Conservation (phyloP, 2,113 vertebrate species). For the Zeus faber region DNA sequence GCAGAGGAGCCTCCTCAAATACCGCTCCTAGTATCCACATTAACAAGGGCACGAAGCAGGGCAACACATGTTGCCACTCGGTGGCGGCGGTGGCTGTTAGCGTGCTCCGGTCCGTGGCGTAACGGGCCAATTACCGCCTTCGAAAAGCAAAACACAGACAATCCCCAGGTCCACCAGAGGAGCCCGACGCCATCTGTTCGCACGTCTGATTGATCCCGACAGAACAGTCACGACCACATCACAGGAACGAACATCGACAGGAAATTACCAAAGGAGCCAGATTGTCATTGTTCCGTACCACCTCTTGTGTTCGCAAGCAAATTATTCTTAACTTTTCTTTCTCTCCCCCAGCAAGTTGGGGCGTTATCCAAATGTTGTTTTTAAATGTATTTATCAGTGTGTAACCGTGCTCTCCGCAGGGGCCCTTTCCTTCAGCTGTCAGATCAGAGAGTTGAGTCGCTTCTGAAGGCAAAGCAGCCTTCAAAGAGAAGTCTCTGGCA, state of each 20-base stretch:
- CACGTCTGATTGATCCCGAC: slow-evolving; percentile 63
- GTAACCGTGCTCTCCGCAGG: slow-evolving; percentile 36
- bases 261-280: slow-evolving; percentile 65
- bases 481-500: slow-evolving; percentile 60
- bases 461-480: slow-evolving; percentile 54
- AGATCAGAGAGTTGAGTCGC: slow-evolving; percentile 53
- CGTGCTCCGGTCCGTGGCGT: slow-evolving; percentile 41
- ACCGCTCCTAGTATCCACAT: no score
- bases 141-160: slow-evolving; percentile 24
- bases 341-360: not conserved
- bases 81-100: slow-evolving; percentile 56
- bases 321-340: slow-evolving; percentile 39
- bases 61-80: no score
- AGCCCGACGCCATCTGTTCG: slow-evolving; percentile 60
- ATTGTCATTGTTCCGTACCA: slow-evolving; percentile 57
- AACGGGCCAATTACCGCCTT: slow-evolving; percentile 54
- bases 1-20: no score
- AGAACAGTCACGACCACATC: slow-evolving; percentile 64
- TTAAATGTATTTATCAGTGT: slow-evolving; percentile 38
- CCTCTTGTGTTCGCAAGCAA: slow-evolving; percentile 58
- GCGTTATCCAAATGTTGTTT: slow-evolving; percentile 55
- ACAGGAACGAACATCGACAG: slow-evolving; percentile 52
- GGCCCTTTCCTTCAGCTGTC: slow-evolving; percentile 47
- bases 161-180: slow-evolving; percentile 49
- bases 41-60: no score